Evolutionary conservation across 2,888 invertebrate genomes (phyloP), one percentile per base, ranked within the genome.

Genomic region (Stomorhina lunata): DNA sequence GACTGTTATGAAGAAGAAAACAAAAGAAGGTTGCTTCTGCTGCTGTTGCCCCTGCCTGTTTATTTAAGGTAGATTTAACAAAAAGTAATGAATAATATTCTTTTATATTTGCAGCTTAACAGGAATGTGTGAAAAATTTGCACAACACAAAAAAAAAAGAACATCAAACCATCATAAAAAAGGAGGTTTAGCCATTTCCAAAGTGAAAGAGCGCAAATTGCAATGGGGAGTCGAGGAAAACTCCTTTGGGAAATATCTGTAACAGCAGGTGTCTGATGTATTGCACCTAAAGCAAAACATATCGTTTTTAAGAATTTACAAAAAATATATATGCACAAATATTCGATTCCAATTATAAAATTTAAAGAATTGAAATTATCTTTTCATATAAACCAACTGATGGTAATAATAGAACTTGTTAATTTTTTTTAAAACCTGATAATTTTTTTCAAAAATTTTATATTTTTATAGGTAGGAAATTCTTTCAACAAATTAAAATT

Each of bases 41-140:
- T 29, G 15, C 27, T 45, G 17, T 45, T 15, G 25, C 17, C 34
- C 12, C 9, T 45, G 43, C 5, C 25, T 45, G 20, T 27, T 22
- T 40, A 43, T 45, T 55, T 45, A 45, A 43, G 34, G 45, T 40
- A 57, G 45, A 43, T 57, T 75, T 48, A 53, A 66, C 17, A 22
- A 57, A 55, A 17, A 17, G n/a, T n/a, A 10, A 53, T 40, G 20
- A 29, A 73, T 73, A 22, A 2, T 25, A n/a, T 71, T 29, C 29
- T 55, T 43, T 29, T 57, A 27, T 45, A 57, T 25, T 66, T 32
- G 5, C 32, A 32, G 4, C 43, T 53, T 75, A 25, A 45, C 45
- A 57, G 61, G 45, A 68, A 50, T 61, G 76, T 68, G 76, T 68
- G 65, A 77, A 68, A 50, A 59, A 61, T 45, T 57, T 57, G 4